Evolutionary conservation across 2,797 vertebrate genomes (phyloP).

Genomic region (Hemitrygon akajei): DNA sequence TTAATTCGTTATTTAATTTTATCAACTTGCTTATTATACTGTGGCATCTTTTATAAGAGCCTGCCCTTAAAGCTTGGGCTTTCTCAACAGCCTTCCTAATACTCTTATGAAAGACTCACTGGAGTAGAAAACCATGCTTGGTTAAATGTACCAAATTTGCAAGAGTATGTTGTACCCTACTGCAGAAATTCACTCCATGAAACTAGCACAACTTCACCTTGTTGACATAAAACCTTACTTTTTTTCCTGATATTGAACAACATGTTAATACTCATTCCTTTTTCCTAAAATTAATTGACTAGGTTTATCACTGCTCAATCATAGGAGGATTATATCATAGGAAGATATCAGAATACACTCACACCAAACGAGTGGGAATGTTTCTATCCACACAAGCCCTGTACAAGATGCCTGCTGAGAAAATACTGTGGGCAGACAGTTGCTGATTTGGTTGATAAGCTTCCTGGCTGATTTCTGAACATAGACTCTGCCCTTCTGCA

Average conservation of each 20-base stretch:
- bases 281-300: neutral
- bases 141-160: no score
- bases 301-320: neutral
- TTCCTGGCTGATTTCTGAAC: neutral
- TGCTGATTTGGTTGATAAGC: neutral
- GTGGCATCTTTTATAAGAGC: no score
- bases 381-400: neutral
- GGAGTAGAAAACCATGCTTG: no score
- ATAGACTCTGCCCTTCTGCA: neutral
- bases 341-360: neutral
- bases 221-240: neutral
- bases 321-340: neutral
- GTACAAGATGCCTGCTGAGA: neutral
- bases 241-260: neutral
- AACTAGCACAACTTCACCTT: neutral
- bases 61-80: neutral
- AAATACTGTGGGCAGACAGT: neutral
- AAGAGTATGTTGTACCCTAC: neutral
- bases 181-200: neutral
- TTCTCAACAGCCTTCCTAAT: neutral
- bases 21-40: neutral
- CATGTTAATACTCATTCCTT: neutral
- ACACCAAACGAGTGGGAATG: neutral
- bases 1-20: neutral
- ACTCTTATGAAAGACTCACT: neutral